phyloP scores from a whole-genome alignment of 2,797 vertebrate species.

The Enteromius trimaculatus region DNA sequence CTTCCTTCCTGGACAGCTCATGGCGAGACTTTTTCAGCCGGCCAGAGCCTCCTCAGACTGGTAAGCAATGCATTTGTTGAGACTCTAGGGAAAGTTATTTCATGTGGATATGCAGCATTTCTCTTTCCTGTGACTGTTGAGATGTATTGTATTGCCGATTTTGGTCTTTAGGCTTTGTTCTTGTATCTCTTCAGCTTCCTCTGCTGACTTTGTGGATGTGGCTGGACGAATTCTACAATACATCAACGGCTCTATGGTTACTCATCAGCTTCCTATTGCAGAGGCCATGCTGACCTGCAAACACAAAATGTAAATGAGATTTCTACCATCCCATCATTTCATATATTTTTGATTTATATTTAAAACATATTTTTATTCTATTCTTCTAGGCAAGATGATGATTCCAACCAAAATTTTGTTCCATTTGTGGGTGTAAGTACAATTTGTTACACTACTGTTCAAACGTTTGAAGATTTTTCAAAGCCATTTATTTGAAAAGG shows the following conservation, averaged over 20 bases:
- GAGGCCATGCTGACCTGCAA: constrained; percentile 90
- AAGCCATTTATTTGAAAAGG: background rate
- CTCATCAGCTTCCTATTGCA: constrained; percentile 85
- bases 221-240: constrained; percentile 81
- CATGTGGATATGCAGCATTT: background rate
- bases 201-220: constrained; percentile 80
- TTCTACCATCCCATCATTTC: background rate
- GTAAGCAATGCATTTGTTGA: constrained; percentile 59
- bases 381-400: constrained; percentile 75
- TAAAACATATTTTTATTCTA: background rate
- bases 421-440: constrained; percentile 82
- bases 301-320: constrained; percentile 79
- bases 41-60: constrained; percentile 76
- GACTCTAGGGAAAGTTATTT: background rate
- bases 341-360: background rate
- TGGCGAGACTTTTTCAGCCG: constrained; percentile 86
- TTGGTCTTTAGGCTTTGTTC: background rate
- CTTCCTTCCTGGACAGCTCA: constrained; percentile 80
- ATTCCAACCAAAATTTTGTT: constrained; percentile 82
- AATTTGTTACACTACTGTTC: background rate
- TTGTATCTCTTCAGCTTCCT: constrained; percentile 37
- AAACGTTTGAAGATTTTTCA: background rate
- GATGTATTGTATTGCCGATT: background rate
- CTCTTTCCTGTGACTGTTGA: background rate
- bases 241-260: constrained; percentile 79